A percentile compares a stretch with the other conserved stretches of the same genome.
phyloP scores from a whole-genome alignment of 2,888 invertebrate species.

The Netelia inedita region DNA sequence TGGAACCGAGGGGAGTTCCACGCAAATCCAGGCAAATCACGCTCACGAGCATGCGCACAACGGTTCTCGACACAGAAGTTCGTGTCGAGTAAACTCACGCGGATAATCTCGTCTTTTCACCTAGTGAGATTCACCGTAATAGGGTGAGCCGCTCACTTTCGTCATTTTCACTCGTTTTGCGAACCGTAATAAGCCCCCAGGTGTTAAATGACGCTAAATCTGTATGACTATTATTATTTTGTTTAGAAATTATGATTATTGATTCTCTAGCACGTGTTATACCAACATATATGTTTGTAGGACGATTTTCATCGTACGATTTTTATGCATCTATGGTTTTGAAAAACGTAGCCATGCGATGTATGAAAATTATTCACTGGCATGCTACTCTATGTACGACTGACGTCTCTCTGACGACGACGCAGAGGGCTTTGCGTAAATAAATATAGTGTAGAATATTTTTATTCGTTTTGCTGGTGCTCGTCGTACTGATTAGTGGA shows the following conservation, averaged over 20 bases:
- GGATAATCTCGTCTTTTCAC: no score
- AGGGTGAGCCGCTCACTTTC: no score
- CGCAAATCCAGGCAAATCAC: no score
- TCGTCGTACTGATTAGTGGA: conserved; percentile 10
- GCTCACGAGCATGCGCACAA: no score
- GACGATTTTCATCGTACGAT: background rate
- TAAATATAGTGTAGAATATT: conserved; percentile 58
- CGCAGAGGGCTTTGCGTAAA: conserved; percentile 55
- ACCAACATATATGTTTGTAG: background rate
- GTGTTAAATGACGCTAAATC: no score
- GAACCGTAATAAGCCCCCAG: no score
- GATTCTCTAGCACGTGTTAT: background rate
- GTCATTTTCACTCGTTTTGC: no score
- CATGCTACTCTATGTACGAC: background rate
- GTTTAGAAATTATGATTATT: background rate
- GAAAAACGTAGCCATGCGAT: background rate
- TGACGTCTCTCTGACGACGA: conserved; percentile 60
- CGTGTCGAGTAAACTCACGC: no score
- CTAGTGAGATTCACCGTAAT: no score
- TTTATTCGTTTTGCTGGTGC: conserved; percentile 29
- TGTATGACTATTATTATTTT: background rate
- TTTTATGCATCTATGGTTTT: background rate
- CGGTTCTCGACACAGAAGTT: no score
- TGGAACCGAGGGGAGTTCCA: no score
- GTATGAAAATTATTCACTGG: background rate